These are phyloP conservation scores for Noctuana brunneofusca DNA, from an alignment of 2,888 invertebrate species.

Conservation along the genomic window DNA sequence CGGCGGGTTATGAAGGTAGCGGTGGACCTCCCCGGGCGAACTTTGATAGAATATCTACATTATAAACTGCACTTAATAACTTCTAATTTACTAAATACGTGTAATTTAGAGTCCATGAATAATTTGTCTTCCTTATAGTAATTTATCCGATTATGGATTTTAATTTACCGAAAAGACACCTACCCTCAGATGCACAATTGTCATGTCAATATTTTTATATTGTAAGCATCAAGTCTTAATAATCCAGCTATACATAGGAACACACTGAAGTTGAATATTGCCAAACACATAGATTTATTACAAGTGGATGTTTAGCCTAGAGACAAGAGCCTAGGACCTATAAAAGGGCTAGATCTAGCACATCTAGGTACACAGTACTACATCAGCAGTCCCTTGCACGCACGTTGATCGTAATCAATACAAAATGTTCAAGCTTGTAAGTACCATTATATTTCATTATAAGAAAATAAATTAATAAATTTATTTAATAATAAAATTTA, in stretches of 20 bases:
- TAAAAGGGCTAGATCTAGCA: conserved; percentile 67
- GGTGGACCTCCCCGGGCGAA: too few relatives aligned
- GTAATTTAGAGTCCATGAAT: too few relatives aligned
- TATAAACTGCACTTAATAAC: too few relatives aligned
- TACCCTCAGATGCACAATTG: neutral
- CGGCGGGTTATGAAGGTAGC: too few relatives aligned
- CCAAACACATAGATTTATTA: conserved; percentile 69
- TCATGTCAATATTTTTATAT: neutral
- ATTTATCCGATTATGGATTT: too few relatives aligned
- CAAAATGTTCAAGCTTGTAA: conserved; percentile 69
- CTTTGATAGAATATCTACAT: too few relatives aligned
- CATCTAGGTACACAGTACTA: conserved; percentile 53
- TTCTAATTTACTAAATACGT: too few relatives aligned
- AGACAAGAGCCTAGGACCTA: conserved; percentile 65
- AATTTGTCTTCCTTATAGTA: too few relatives aligned
- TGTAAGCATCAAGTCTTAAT: conserved; percentile 13
- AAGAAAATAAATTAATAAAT: too few relatives aligned
- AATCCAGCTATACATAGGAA: conserved; percentile 18
- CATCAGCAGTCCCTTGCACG: conserved; percentile 37
- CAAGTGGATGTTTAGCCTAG: conserved; percentile 50
- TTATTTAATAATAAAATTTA: too few relatives aligned
- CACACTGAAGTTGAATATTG: conserved; percentile 61
- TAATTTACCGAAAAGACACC: too few relatives aligned
- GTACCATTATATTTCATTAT: conserved; percentile 39
- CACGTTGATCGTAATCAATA: conserved; percentile 41